A percentile compares a stretch with the other conserved stretches of the same genome.
Evolutionary conservation across 92 coral and sea anemone species (phyloP).

Genomic region (Parazoanthus darwini): DNA sequence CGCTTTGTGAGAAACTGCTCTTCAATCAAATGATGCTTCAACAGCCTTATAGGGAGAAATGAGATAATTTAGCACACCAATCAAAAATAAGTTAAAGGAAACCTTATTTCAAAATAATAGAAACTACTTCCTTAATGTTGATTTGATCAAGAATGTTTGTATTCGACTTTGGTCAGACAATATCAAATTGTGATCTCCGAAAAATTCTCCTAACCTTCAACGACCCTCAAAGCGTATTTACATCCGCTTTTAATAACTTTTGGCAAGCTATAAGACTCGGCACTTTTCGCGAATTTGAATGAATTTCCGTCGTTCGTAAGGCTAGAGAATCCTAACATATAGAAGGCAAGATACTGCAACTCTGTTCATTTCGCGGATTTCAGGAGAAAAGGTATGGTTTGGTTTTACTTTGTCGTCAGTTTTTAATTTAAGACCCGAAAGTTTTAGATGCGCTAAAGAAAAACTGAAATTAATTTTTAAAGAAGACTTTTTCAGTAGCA

Average conservation of each 20-base stretch:
- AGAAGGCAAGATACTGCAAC: no score
- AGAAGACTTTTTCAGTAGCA: background rate
- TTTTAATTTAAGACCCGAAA: background rate
- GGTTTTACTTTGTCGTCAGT: background rate
- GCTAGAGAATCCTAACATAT: background rate
- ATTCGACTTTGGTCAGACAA: background rate
- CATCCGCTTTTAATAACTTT: background rate
- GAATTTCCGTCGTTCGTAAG: background rate
- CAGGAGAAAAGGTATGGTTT: background rate
- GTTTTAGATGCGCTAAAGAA: background rate
- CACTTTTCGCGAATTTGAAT: background rate
- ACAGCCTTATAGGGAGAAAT: background rate
- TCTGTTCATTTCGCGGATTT: background rate
- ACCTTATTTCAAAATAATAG: background rate
- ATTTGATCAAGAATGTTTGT: background rate
- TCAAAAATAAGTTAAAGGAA: background rate
- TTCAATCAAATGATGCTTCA: background rate
- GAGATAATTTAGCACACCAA: background rate
- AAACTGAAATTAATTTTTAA: background rate
- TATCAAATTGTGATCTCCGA: background rate
- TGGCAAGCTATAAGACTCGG: constrained; percentile 4
- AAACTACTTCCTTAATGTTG: background rate
- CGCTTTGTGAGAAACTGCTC: background rate
- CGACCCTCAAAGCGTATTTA: background rate
- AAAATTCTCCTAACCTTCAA: constrained; percentile 41